Base-by-base conservation (phyloP, 2,797 vertebrate genomes). In the Heliangelus exortis region DNA sequence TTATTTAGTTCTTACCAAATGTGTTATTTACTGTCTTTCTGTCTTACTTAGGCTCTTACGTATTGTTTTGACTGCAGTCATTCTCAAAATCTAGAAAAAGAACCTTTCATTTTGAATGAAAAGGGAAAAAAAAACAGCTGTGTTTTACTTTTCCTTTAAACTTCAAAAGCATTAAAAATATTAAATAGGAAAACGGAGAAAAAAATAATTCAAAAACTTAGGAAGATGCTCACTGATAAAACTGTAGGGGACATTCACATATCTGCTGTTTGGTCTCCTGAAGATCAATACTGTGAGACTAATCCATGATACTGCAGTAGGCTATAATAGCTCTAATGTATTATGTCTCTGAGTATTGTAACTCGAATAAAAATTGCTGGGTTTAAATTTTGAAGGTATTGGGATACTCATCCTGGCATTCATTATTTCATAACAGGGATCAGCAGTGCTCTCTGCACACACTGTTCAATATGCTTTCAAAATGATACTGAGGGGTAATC, bases 371-470 rank as follows among this genome's bases (percentile, higher is more conserved):
- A 94, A 96, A 94, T 90, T 65, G 86, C 91, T 82, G 43, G 58
- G 6, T 96, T 95, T 90, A 93, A 96, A 94, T 91, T 90, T 68
- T 51, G 45, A 83, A 90, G 90, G 45, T 94, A 90, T 45, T 4
- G 31, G 78, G 84, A 93, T 93, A 83, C 71, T 87, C 22, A 62
- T 87, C 74, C 78, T 84, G 77, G 34, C 78, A 65, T 87, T 93
- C 88, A 84, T 96, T 92, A 96, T 93, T 97, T 95, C 87, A 90
- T 97, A 92, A 96, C 92, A 94, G 75, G 84, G 80, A 96, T 90
- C 86, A 83, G 20, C 85, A 36, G 36, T 41, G n/a, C 80, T 90
- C 87, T 80, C 74, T 85, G 92, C 83, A 22, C 71, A 95, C 75
- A 50, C 92, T 83, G 92, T 58, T 96, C 51, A 0, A 89, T 94